Conservation (phyloP, 2,113 vertebrate genomes). For the Vicugna pacos region DNA sequence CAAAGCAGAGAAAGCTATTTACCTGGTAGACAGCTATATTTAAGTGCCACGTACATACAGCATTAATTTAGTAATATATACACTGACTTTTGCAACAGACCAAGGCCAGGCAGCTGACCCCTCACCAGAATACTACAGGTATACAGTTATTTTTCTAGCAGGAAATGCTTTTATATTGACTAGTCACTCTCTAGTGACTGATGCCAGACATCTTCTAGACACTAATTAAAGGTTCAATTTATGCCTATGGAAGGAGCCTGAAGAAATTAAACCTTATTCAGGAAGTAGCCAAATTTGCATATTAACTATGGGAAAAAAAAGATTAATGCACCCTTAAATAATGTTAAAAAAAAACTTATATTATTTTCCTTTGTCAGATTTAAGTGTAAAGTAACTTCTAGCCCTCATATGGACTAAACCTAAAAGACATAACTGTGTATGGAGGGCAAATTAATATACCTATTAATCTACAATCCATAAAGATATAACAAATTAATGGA, state of each 20-base stretch:
- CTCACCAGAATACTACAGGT: not conserved
- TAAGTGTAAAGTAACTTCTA: conserved; percentile 18
- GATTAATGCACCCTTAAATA: not conserved
- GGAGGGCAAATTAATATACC: not conserved
- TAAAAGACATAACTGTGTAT: not conserved
- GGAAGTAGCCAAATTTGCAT: not conserved
- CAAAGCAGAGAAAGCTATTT: not conserved
- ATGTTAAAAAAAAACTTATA: not conserved
- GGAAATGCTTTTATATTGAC: not conserved
- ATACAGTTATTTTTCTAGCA: not conserved
- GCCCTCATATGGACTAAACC: not conserved
- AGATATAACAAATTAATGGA: not conserved
- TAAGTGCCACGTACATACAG: not conserved
- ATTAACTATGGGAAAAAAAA: not conserved
- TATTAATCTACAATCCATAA: not conserved
- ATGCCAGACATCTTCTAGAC: not conserved
- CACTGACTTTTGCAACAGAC: not conserved
- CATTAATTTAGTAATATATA: not conserved
- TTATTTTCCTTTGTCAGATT: not conserved
- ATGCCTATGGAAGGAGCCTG: not conserved
- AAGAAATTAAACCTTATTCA: conserved; percentile 31
- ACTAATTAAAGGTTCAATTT: not conserved
- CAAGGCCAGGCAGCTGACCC: not conserved
- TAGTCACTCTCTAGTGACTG: not conserved
- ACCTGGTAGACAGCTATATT: not conserved